Evolutionary conservation across 2,888 invertebrate species (phyloP), one percentile per base, ranked within the genome.

Genomic region (Microplitis manilae): DNA sequence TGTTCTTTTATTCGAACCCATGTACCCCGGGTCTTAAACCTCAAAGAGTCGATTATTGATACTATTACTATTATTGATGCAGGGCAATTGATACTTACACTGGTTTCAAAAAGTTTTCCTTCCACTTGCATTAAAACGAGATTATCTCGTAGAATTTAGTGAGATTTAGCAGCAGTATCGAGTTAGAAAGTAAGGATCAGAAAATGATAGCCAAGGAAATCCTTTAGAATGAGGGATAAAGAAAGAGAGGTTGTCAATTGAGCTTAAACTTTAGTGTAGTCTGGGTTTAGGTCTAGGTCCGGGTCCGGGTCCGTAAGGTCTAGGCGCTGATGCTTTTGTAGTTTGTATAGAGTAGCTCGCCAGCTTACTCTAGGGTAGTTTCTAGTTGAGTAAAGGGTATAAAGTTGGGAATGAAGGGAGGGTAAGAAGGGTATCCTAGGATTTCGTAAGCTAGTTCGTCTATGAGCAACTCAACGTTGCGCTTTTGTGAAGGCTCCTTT

Each of bases 401-500:
- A 30, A 30, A 30, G 30, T 30, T 30, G 30, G 4, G 30, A 30
- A 30, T 30, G 8, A 50, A 50, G 50, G 50, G 13, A 13, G 50
- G 50, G 50, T 13, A 50, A 8, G 50, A 50, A 50, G 50, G 50
- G 13, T 13, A 9, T 9, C 8, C 50, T 7, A 50, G 50, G 13
- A 50, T 50, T 4, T 50, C 50, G 4, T 50, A 50, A 50, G 50
- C 50, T 50, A 13, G 50, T 50, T 50, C 30, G 30, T 30, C 50
- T 50, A 13, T 5, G 50, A 50, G 50, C 50, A 50, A 50, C 13
- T 50, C 50, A 50, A 30, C 61, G 62, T 60, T 65, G 68, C 68
- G 61, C 73, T 77, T 40, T 17, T 67, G 8, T 15, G 68, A 30
- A 59, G 39, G 69, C 40, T 60, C 40, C 67, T 64, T 30, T 68